phyloP scores from a whole-genome alignment of 1,140 invertebrate genomes.

The Steinernema feltiae region DNA sequence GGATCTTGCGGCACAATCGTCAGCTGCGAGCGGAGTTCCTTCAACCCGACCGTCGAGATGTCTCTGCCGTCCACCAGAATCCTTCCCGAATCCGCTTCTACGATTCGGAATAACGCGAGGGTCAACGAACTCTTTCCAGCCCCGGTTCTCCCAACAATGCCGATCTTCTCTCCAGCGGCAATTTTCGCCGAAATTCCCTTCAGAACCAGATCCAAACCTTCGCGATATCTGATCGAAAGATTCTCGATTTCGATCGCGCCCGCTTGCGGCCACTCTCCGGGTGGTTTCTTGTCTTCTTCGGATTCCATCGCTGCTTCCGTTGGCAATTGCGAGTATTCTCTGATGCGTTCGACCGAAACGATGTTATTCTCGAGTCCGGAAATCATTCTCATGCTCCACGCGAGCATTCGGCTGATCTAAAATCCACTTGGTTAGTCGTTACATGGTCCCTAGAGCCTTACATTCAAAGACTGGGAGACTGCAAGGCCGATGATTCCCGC shows the following conservation, averaged over 20 bases:
- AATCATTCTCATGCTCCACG: constrained; percentile 30
- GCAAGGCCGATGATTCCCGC: constrained; percentile 61
- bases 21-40: no score
- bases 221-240: constrained; percentile 43
- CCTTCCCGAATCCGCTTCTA: no score
- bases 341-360: constrained; percentile 31
- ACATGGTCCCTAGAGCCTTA: neutral
- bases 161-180: no score
- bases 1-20: no score
- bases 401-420: constrained; percentile 29
- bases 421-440: neutral
- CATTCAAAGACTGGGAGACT: constrained; percentile 50
- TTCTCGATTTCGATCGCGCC: constrained; percentile 57
- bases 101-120: no score
- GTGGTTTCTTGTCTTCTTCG: constrained; percentile 14
- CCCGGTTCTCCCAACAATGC: no score
- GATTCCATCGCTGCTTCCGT: constrained; percentile 17
- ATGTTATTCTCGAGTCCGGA: constrained; percentile 41
- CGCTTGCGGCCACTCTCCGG: constrained; percentile 57
- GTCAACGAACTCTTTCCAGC: no score
- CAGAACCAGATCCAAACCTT: constrained; percentile 62
- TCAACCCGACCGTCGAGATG: no score
- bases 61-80: no score
- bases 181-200: constrained; percentile 23
- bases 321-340: constrained; percentile 22